phyloP scores from a whole-genome alignment of 2,797 vertebrate genomes.

The Danio jaintianensis region DNA sequence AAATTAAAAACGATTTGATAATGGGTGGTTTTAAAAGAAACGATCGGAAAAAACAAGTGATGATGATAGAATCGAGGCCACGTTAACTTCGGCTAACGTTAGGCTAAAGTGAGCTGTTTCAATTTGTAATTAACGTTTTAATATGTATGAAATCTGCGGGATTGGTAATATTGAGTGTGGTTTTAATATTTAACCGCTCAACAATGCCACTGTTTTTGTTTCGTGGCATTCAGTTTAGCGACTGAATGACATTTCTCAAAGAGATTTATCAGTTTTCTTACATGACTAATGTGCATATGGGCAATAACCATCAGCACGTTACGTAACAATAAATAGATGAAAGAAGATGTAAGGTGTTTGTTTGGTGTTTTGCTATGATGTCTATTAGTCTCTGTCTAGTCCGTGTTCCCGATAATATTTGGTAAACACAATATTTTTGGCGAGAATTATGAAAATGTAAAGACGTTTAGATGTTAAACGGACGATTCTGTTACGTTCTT shows the following conservation, averaged over 20 bases:
- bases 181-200: not conserved
- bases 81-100: constrained; percentile 32
- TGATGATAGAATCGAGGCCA: constrained; percentile 19
- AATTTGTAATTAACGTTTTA: not conserved
- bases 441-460: not conserved
- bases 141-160: no score
- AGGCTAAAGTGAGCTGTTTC: not conserved
- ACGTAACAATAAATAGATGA: not conserved
- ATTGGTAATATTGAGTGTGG: not conserved
- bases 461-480: not conserved
- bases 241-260: not conserved
- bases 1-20: not conserved
- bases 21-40: not conserved
- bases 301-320: not conserved
- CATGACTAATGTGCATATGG: not conserved
- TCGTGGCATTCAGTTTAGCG: not conserved
- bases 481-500: not conserved
- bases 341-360: not conserved
- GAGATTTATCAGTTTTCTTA: not conserved
- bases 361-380: not conserved
- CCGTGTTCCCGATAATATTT: no score
- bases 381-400: not conserved
- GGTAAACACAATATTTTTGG: not conserved
- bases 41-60: not conserved
- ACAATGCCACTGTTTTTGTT: not conserved